Conservation (phyloP, 2,888 invertebrate species). For the Hypomecis punctinalis region DNA sequence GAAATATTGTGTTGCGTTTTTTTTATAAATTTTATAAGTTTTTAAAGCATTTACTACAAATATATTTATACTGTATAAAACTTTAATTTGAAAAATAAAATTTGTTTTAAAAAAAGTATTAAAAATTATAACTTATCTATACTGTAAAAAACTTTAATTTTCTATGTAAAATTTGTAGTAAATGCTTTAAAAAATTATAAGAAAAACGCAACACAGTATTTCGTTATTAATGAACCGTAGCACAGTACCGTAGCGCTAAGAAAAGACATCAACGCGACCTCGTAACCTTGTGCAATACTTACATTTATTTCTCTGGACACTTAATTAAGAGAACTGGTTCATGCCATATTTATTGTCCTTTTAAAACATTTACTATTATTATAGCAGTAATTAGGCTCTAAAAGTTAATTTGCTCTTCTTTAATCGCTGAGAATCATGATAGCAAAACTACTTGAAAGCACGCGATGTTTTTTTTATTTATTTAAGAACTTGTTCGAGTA, state of each 20-base stretch:
- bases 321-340: not conserved
- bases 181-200: too few species aligned
- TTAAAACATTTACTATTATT: not conserved
- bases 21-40: too few species aligned
- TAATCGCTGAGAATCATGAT: conserved; percentile 56
- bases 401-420: conserved; percentile 55
- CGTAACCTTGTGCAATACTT: not conserved
- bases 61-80: too few species aligned
- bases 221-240: not conserved
- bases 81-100: too few species aligned
- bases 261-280: conserved; percentile 74
- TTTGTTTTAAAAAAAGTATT: too few species aligned
- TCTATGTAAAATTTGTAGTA: too few species aligned
- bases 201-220: too few species aligned
- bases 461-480: conserved; percentile 45
- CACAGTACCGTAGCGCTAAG: conserved; percentile 44
- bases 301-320: not conserved
- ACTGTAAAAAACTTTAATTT: too few species aligned
- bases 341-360: not conserved
- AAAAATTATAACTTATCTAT: too few species aligned
- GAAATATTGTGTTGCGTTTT: too few species aligned
- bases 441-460: conserved; percentile 52
- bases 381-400: conserved; percentile 35
- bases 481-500: conserved; percentile 33
- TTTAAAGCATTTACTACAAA: too few species aligned